Evolutionary conservation across 2,888 invertebrate species (phyloP), one percentile per base, ranked within the genome.

Genomic region (Petrophora chlorosata): DNA sequence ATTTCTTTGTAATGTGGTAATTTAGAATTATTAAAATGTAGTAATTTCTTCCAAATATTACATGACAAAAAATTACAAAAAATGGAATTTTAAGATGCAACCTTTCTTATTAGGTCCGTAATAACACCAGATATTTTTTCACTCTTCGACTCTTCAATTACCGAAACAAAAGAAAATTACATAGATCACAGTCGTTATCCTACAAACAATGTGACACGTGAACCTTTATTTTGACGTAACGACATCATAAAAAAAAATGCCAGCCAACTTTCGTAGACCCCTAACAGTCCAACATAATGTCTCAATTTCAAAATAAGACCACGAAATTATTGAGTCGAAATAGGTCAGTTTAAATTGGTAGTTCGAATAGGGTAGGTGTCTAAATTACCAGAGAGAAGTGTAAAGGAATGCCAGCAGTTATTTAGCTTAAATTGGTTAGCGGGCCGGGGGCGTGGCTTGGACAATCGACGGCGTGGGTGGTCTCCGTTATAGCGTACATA

Each of bases 381-480:
- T 59, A 77, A 80, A 79, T 80, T 78, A 76, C 53, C 36, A 29
- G 39, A 23, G 23, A 33, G 29, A 43, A 50, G 49, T 50, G 49
- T 50, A 34, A 50, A 50, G 39, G 49, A 44, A 50, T 50, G 39
- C 39, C 22, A 29, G 39, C 42, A 39, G 43, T 50, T 52, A 77
- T 75, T 79, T 74, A 76, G 75, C 75, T 76, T 68, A 82, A 81
- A 85, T 85, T 81, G 81, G 79, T 74, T 76, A 78, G 74, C 82
- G 75, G 72, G 41, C 15, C 61, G 65, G 67, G 70, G 87, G 86
- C 84, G 87, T 74, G 81, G 79, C 67, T 56, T 57, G 39, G 44
- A 70, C 73, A 78, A 82, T 78, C 73, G 72, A 67, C 75, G 44
- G 61, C 65, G 72, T 85, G 85, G 85, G 88, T 87, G 88, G 87